phyloP scores from a whole-genome alignment of 1,140 invertebrate species.

The Callitettix versicolor region DNA sequence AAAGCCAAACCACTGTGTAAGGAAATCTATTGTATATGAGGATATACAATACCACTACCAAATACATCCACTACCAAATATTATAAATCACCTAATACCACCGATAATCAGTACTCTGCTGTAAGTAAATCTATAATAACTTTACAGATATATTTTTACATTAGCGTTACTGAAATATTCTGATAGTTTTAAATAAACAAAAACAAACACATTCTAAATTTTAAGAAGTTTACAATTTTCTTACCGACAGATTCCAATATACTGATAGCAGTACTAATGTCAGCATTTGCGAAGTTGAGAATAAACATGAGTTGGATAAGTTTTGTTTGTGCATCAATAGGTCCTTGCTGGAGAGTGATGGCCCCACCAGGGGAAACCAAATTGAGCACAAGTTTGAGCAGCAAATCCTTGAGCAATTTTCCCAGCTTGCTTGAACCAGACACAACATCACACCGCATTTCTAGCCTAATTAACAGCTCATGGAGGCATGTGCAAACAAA shows the following conservation, averaged over 20 bases:
- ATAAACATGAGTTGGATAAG: conserved; percentile 54
- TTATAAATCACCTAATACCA: too few species aligned
- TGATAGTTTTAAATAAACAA: too few species aligned
- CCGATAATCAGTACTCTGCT: too few species aligned
- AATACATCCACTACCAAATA: too few species aligned
- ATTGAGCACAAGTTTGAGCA: conserved; percentile 59
- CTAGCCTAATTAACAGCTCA: conserved; percentile 56
- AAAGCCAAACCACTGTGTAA: too few species aligned
- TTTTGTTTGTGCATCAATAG: conserved; percentile 69
- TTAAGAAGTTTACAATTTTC: too few species aligned
- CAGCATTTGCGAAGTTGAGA: conserved; percentile 53
- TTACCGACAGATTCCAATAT: conserved; percentile 61
- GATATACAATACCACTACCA: too few species aligned
- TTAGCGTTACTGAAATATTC: too few species aligned
- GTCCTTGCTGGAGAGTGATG: conserved; percentile 57
- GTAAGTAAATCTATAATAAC: too few species aligned
- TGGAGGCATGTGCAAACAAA: conserved; percentile 61
- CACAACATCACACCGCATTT: conserved; percentile 56
- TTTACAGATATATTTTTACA: too few species aligned
- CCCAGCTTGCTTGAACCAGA: conserved; percentile 42
- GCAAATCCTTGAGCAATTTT: conserved; percentile 51
- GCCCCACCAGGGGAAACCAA: conserved; percentile 59
- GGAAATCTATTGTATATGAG: too few species aligned
- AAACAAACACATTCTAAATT: too few species aligned
- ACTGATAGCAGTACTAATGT: conserved; percentile 59